phyloP scores from a whole-genome alignment of 2,888 invertebrate genomes.

The Iselma pallidipennis region DNA sequence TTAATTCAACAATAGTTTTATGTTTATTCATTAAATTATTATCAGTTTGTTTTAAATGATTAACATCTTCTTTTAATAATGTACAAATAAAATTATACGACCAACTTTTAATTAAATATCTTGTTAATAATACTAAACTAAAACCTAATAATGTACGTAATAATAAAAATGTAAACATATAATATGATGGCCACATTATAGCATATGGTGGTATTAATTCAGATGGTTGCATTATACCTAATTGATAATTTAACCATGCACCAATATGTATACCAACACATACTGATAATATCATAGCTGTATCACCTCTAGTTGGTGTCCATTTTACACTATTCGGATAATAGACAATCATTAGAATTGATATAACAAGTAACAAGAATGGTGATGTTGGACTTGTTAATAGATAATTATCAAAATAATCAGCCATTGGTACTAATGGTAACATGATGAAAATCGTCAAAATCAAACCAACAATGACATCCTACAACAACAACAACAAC shows the following conservation, averaged over 20 bases:
- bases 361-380: slow-evolving; percentile 63
- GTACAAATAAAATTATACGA: slow-evolving; percentile 73
- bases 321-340: slow-evolving; percentile 84
- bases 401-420: slow-evolving; percentile 72
- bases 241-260: slow-evolving; percentile 82
- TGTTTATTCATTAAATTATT: slow-evolving; percentile 70
- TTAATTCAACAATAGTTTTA: slow-evolving; percentile 78
- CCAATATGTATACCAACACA: slow-evolving; percentile 78
- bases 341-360: slow-evolving; percentile 71
- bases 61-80: slow-evolving; percentile 68
- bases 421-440: slow-evolving; percentile 74
- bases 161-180: slow-evolving; percentile 69
- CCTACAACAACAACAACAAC: slow-evolving; percentile 64
- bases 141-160: slow-evolving; percentile 77
- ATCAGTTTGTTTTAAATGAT: slow-evolving; percentile 67
- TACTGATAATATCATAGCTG: slow-evolving; percentile 83
- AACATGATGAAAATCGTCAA: slow-evolving; percentile 71
- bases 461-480: slow-evolving; percentile 77
- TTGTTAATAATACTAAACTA: slow-evolving; percentile 70
- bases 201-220: slow-evolving; percentile 68
- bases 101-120: slow-evolving; percentile 69
- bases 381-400: slow-evolving; percentile 71
- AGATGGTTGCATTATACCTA: slow-evolving; percentile 68
- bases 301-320: slow-evolving; percentile 93
- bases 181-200: slow-evolving; percentile 78